Conservation (phyloP, 2,797 vertebrate genomes). For the Chelmon rostratus region DNA sequence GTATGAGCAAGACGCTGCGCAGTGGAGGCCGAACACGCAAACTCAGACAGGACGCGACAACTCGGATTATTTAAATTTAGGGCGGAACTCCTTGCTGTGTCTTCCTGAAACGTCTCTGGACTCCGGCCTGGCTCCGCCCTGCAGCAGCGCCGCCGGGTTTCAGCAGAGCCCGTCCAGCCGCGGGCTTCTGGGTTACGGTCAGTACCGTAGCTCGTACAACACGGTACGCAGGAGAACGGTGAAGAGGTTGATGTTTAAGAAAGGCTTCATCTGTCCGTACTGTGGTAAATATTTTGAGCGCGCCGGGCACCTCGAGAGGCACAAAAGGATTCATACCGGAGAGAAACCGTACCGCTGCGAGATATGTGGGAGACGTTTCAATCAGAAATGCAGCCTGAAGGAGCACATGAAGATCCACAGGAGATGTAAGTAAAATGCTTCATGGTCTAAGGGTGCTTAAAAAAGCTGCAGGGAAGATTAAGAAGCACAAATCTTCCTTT, state of each 20-base stretch:
- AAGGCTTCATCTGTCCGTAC: constrained; percentile 74
- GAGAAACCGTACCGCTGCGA: constrained; percentile 82
- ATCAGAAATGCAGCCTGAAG: constrained; percentile 83
- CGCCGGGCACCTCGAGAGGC: constrained; percentile 76
- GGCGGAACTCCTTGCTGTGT: constrained; percentile 36
- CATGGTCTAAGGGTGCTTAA: not conserved
- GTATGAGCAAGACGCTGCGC: constrained; percentile 19
- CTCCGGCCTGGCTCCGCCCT: not conserved
- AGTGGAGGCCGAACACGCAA: constrained; percentile 44
- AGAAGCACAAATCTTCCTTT: not conserved
- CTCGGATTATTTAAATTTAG: constrained; percentile 41
- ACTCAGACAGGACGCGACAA: not conserved
- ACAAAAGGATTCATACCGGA: constrained; percentile 80
- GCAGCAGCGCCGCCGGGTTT: constrained; percentile 30
- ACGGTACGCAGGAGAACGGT: constrained; percentile 58
- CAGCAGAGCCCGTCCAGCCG: constrained; percentile 55
- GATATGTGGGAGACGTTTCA: constrained; percentile 78
- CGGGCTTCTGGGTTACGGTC: constrained; percentile 52
- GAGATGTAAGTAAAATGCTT: constrained; percentile 61
- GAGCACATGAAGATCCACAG: constrained; percentile 82
- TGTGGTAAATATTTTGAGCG: constrained; percentile 81
- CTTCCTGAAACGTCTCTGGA: constrained; percentile 39
- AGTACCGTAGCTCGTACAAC: constrained; percentile 59
- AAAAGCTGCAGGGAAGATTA: too few relatives aligned
- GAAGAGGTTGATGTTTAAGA: constrained; percentile 76